Percentiles rank a stretch among this genome's conserved stretches.
Conservation (phyloP, 2,113 vertebrate species). For the Lepus americanus region DNA sequence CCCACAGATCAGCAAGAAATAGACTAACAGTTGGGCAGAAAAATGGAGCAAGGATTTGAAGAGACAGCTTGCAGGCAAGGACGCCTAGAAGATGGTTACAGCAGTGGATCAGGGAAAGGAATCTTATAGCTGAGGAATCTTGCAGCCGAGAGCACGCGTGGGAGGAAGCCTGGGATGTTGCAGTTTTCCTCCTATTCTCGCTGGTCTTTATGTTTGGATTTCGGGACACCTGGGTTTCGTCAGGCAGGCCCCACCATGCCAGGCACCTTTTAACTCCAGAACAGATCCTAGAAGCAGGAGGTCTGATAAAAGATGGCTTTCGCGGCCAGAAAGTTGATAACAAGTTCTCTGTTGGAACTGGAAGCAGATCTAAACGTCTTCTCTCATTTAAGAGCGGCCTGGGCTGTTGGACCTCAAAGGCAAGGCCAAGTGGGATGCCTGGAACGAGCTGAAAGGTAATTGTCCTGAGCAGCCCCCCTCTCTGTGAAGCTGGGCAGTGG, state of each 20-base stretch:
- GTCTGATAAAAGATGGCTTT: not conserved
- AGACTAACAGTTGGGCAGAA: not conserved
- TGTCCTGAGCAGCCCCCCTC: not conserved
- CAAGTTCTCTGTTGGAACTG: not conserved
- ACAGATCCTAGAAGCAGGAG: not conserved
- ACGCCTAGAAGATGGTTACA: not conserved
- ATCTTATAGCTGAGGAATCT: not conserved
- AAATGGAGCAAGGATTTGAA: not conserved
- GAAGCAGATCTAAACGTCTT: constrained; percentile 1
- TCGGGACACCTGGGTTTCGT: constrained; percentile 36
- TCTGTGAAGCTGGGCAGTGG: not conserved
- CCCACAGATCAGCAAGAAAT: not conserved
- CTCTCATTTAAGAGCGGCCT: constrained; percentile 89
- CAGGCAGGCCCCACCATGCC: not conserved
- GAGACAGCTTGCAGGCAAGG: not conserved
- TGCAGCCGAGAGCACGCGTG: not conserved
- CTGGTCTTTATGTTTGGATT: constrained; percentile 38
- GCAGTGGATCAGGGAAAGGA: not conserved
- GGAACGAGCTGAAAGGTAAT: constrained; percentile 93
- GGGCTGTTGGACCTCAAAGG: constrained; percentile 96
- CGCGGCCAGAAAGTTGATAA: not conserved
- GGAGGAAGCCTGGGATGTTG: not conserved
- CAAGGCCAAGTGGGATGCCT: constrained; percentile 97
- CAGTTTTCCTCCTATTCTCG: not conserved
- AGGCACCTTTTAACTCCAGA: not conserved